Conservation (phyloP, 2,888 invertebrate species). For the Platerodrilus igneus region DNA sequence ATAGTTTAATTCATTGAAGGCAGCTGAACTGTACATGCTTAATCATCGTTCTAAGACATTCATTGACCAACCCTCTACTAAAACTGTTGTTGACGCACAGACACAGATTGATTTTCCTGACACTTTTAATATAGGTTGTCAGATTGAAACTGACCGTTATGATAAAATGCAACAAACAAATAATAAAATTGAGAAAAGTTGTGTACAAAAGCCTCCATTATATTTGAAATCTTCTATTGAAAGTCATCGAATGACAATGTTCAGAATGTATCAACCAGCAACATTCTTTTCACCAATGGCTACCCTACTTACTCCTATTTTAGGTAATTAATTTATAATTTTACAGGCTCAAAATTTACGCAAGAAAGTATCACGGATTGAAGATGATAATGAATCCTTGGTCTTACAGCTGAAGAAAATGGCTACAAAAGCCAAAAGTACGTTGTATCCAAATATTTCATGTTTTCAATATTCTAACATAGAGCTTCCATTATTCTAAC, state of each 20-base stretch:
- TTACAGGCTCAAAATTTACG: constrained; percentile 80
- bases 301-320: constrained; percentile 39
- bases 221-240: constrained; percentile 32
- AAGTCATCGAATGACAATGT: constrained; percentile 34
- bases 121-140: constrained; percentile 11
- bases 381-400: constrained; percentile 95
- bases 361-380: constrained; percentile 86
- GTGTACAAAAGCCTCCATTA: constrained; percentile 4
- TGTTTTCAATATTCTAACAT: constrained; percentile 1
- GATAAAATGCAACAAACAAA: constrained; percentile 11
- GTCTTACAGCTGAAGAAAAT: constrained; percentile 94
- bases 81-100: too few species aligned
- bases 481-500: constrained; percentile 23
- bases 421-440: constrained; percentile 56
- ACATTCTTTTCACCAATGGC: constrained; percentile 42
- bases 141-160: constrained; percentile 10
- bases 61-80: too few species aligned
- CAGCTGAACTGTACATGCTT: too few species aligned
- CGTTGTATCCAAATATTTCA: constrained; percentile 11
- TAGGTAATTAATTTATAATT: constrained; percentile 42
- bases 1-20: too few species aligned
- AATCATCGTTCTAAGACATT: too few species aligned
- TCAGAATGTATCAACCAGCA: constrained; percentile 34
- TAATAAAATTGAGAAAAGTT: constrained; percentile 4
- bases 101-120: constrained; percentile 9